Evolutionary conservation across 2,113 vertebrate species (phyloP), one percentile per base, ranked within the genome.

Genomic region (Electrona antarctica): DNA sequence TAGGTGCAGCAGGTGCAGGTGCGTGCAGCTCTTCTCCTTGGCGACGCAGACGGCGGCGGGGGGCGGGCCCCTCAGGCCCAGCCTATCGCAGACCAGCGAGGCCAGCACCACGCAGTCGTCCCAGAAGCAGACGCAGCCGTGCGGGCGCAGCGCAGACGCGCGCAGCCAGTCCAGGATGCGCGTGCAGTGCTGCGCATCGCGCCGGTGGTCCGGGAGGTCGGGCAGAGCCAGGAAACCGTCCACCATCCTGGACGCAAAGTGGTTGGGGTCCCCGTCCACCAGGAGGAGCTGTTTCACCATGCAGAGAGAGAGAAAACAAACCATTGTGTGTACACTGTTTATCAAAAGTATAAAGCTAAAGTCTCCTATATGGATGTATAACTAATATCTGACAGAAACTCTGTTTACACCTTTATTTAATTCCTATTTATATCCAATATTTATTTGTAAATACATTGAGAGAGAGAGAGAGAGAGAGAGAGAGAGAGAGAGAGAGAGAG

Each of bases 91-190:
- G 60, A 95, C 80, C 59, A 94, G 77, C 0, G 94, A 90, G 0
- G 94, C 90, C 75, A 95, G 90, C 41, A 95, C 92, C 67, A 95
- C 90, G 62, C 94, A 95, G 86, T 95, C 94, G 0, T 95, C 94
- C 94, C 94, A 95, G 83, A 94, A 95, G 48, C 93, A 94, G 71
- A 94, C 92, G 78, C 94, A 94, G 41, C 93, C 94, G 0, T 94
- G 90, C 0, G 93, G 89, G 21, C 48, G 86, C 58, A 94, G 78
- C 1, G 78, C 87, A 1, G 82, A 79, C 8, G 63, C 89, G 21
- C 21, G 21, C 1, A 95, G 71, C 76, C 93, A 71, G 59, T 87
- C 89, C 0, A 80, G 77, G 79, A 95, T 83, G 60, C 70, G 66
- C 62, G 81, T 82, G 0, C 93, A 93, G 0, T 94, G 92, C 77